Evolutionary conservation across 2,888 invertebrate species (phyloP).

Genomic region (Pristionchus mayeri): DNA sequence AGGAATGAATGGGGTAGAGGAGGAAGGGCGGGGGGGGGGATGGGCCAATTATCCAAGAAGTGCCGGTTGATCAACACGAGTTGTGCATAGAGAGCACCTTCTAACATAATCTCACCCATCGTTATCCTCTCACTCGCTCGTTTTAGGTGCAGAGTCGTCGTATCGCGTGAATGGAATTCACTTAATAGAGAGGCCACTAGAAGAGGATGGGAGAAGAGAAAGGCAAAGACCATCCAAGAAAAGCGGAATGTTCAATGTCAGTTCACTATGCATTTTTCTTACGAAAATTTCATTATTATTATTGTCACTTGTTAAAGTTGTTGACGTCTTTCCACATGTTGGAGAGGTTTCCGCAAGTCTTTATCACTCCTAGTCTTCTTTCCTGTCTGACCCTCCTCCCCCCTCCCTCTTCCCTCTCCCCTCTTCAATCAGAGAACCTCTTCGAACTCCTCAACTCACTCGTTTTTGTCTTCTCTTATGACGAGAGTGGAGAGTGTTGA

Average conservation of each 20-base stretch:
- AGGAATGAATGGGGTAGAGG: too few relatives aligned
- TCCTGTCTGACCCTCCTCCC: neutral
- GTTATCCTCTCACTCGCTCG: too few relatives aligned
- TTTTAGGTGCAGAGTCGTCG: conserved; percentile 10
- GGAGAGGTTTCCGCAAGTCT: neutral
- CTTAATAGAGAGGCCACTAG: neutral
- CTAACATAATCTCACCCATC: too few relatives aligned
- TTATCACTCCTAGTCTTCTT: neutral
- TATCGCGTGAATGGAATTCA: conserved; percentile 24
- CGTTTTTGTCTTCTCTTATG: neutral
- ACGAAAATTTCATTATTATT: neutral
- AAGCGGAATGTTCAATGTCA: conserved; percentile 23
- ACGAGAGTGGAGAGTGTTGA: neutral
- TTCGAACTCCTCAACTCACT: conserved; percentile 41
- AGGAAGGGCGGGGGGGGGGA: too few relatives aligned
- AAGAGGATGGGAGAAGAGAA: conserved; percentile 22
- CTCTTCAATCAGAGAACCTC: conserved; percentile 3
- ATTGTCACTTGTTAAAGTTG: neutral
- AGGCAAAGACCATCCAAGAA: conserved; percentile 23
- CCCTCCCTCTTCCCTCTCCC: neutral
- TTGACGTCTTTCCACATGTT: neutral
- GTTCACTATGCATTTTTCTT: neutral
- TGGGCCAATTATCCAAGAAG: too few relatives aligned
- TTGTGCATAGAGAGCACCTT: too few relatives aligned
- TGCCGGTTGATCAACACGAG: too few relatives aligned